Base-by-base conservation (phyloP, 92 coral and sea anemone genomes). In the Galaxea fascicularis region DNA sequence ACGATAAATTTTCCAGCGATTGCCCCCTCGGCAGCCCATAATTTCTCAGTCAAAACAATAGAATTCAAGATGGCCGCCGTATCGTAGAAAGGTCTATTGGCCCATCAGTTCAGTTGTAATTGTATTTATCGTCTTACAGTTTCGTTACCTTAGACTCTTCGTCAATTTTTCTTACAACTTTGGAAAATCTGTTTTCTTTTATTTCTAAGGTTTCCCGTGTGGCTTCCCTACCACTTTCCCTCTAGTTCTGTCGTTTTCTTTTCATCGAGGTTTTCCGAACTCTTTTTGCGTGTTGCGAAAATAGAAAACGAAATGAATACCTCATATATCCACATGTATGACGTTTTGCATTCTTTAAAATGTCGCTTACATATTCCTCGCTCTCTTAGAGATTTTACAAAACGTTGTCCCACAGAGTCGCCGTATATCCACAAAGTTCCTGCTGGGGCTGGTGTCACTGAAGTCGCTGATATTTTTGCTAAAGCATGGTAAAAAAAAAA, bases 311-410 rank as follows among this genome's bases (percentile, higher is more conserved):
- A 7, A 45, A 28, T 35, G 18, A 62, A 16, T 81, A 87, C 91
- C 86, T 88, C 77, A 49, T 88, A 88, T 59, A 88, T 35, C 91
- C 91, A 88, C 74, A 79, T 75, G 47, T 82, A 82, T 29, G 83
- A 79, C 9, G 25, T 29, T 54, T 57, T 66, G 71, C 91, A 88
- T 35, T 75, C 45, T 65, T 66, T 67, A 45, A 88, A 88, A 24
- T 67, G 26, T 0, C 62, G 67, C 63, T 58, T 51, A 77, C 81
- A 88, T 56, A 88, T 82, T 24, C 66, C 54, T 58, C 78, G 49
- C 14, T 74, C 24, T 69, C 59, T 64, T 14, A 88, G 80, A 4
- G 91, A 88, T 1, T 57, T 47, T 18, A 88, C 31, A 59, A 88
- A 88, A 8, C 72, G 35, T 63, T 83, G 84, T 13, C 66, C 73